A percentile compares a stretch with the other conserved stretches of the same genome.
Evolutionary conservation across 2,797 vertebrate genomes (phyloP).

Genomic region (Podarcis lilfordi): DNA sequence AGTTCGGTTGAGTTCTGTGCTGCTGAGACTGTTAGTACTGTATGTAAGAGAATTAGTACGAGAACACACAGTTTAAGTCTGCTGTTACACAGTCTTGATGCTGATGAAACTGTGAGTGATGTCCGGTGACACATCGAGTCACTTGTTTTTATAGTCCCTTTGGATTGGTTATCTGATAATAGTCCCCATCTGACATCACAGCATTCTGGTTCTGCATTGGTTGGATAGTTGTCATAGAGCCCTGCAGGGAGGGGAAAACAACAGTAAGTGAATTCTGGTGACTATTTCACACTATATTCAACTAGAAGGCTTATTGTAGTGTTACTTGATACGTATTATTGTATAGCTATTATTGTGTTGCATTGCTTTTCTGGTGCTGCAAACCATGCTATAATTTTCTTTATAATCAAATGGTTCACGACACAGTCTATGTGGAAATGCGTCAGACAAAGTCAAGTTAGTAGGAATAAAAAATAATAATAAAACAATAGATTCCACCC

Average conservation of each 20-base stretch:
- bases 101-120: slow-evolving; percentile 91
- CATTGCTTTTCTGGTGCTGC: background rate
- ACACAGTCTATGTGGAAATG: background rate
- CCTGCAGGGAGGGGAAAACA: slow-evolving; percentile 78
- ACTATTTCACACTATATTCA: background rate
- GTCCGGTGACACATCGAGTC: slow-evolving; percentile 91
- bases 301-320: background rate
- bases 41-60: slow-evolving; percentile 95
- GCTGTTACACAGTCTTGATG: slow-evolving; percentile 94
- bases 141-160: slow-evolving; percentile 88
- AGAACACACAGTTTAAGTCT: slow-evolving; percentile 97
- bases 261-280: slow-evolving; percentile 24
- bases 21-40: slow-evolving; percentile 94
- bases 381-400: background rate
- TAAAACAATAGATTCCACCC: background rate
- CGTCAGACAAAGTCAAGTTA: background rate
- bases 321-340: background rate
- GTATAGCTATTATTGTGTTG: background rate
- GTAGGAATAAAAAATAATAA: background rate
- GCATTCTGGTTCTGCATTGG: slow-evolving; percentile 92
- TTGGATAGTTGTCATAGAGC: slow-evolving; percentile 92
- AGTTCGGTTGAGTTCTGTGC: slow-evolving; percentile 92
- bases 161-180: slow-evolving; percentile 84
- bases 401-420: too few species aligned
- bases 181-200: slow-evolving; percentile 95